Evolutionary conservation across 2,113 vertebrate genomes (phyloP).

Genomic region (Colossoma macropomum): DNA sequence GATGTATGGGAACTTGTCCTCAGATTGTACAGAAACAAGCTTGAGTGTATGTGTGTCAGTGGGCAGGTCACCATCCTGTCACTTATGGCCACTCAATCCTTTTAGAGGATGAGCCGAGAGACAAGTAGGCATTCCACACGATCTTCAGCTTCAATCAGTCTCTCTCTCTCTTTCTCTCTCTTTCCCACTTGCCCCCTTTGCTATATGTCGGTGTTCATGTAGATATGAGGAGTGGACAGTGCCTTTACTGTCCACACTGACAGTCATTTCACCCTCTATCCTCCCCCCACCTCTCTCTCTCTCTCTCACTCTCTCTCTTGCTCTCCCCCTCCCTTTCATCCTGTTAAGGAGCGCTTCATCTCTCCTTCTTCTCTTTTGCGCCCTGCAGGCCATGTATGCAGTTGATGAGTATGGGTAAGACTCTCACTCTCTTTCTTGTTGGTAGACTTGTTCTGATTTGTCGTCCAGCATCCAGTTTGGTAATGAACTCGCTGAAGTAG

Average conservation of each 20-base stretch:
- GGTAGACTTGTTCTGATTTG: neutral
- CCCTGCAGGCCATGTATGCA: neutral
- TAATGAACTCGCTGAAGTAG: neutral
- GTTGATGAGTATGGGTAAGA: constrained; percentile 32
- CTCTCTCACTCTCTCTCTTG: neutral
- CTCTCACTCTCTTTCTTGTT: constrained; percentile 8
- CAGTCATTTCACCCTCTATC: neutral
- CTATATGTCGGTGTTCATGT: constrained; percentile 7
- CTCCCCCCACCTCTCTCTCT: neutral
- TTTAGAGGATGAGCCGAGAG: constrained; percentile 51
- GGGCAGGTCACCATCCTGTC: constrained; percentile 32
- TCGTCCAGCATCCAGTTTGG: neutral
- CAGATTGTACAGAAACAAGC: neutral
- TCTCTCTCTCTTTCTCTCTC: neutral
- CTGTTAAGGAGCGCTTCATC: constrained; percentile 11
- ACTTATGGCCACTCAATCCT: constrained; percentile 34
- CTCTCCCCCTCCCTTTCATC: neutral
- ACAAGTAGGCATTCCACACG: constrained; percentile 50
- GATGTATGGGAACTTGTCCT: neutral
- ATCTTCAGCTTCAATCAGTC: constrained; percentile 27
- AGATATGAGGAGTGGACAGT: neutral
- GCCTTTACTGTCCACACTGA: neutral
- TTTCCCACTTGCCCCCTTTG: neutral
- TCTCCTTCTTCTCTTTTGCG: neutral
- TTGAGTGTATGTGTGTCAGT: constrained; percentile 11